Evolutionary conservation across 2,888 invertebrate species (phyloP), one percentile per base, ranked within the genome.

Genomic region (Lochmaea capreae): DNA sequence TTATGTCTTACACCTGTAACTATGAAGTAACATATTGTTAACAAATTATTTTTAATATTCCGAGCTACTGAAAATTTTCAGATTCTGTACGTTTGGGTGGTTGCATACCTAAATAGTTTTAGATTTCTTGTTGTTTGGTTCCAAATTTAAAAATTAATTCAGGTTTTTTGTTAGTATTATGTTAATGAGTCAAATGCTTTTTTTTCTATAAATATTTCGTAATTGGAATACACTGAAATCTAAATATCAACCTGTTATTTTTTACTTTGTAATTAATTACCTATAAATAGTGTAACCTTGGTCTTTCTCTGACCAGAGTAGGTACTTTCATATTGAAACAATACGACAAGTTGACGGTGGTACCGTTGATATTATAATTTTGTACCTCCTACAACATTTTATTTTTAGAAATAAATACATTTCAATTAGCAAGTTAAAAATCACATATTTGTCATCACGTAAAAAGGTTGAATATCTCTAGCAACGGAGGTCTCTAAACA

Each of bases 241-340:
- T 49, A 14, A 49, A 49, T 49, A 49, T 49, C 49, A 49, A 49
- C 49, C 49, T 49, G 49, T n/a, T 49, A n/a, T 49, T 49, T 49
- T 49, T 12, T 49, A 3, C 12, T 4, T 46, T 46, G 49, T n/a
- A 49, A 49, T 49, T n/a, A 49, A 49, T 49, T 49, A 49, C 14
- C 49, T 49, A 49, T 49, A 49, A 49, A 49, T 49, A 49, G 49
- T 14, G 8, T 49, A 49, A 49, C 49, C 49, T 49, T 49, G 49
- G 49, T 49, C n/a, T 49, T 49, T 49, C 49, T 49, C n/a, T 49
- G n/a, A 49, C 8, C 6, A n/a, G 14, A 12, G 14, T n/a, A n/a
- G n/a, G n/a, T 16, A 49, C 49, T 49, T 49, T 49, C 49, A 8
- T 6, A 39, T 39, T 39, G 33, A 33, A 33, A 33, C 33, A 33